Evolutionary conservation across 2,888 invertebrate species (phyloP).

Genomic region (Cephus rjabovi): DNA sequence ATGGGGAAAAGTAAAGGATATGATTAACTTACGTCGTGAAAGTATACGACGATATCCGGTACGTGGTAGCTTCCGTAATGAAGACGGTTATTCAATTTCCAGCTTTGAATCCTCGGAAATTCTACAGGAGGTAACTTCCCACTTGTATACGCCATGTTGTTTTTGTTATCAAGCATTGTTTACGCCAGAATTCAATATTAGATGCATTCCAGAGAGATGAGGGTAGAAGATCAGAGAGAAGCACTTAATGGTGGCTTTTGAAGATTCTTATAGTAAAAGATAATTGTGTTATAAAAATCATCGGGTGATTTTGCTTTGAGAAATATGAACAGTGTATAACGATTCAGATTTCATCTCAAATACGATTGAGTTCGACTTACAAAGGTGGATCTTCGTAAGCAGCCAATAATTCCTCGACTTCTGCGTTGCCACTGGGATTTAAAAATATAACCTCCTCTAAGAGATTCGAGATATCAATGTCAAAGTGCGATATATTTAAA

Average conservation of each 20-base stretch:
- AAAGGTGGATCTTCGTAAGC: neutral
- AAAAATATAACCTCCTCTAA: neutral
- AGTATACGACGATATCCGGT: constrained; percentile 73
- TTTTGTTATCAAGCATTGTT: neutral
- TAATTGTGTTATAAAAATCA: neutral
- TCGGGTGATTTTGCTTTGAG: neutral
- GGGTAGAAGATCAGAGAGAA: neutral
- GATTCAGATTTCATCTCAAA: neutral
- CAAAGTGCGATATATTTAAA: neutral
- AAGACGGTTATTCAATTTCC: constrained; percentile 44
- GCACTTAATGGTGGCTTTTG: neutral
- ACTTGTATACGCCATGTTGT: neutral
- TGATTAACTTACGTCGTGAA: constrained; percentile 78
- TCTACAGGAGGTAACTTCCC: constrained; percentile 27
- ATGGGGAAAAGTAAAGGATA: constrained; percentile 83
- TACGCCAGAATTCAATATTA: neutral
- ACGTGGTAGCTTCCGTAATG: constrained; percentile 61
- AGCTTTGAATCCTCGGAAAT: constrained; percentile 49
- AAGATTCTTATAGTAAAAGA: neutral
- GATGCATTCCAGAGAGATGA: neutral
- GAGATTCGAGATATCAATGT: neutral
- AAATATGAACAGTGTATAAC: neutral
- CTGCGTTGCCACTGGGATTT: neutral
- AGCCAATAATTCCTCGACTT: neutral
- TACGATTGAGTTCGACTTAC: neutral